These are phyloP conservation scores for Cosmia trapezina DNA, from an alignment of 2,888 invertebrate species.

Conservation along the genomic window DNA sequence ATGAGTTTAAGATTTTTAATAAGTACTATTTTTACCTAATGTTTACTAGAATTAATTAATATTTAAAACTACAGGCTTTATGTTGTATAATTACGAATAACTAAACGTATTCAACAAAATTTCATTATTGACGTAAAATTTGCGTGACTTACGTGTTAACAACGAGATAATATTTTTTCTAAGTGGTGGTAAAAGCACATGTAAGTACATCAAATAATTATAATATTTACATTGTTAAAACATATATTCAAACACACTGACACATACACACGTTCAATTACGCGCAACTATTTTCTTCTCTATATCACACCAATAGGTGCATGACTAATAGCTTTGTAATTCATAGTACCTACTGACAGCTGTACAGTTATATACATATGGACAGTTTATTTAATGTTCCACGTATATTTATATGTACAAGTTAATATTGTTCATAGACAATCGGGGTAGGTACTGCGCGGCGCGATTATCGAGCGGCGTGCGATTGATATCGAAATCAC, in stretches of 20 bases:
- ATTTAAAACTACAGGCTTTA: neutral
- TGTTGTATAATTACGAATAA: neutral
- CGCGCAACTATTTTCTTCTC: conserved; percentile 16
- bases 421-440: conserved; percentile 72
- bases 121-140: conserved; percentile 7
- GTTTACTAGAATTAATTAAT: neutral
- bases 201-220: conserved; percentile 31
- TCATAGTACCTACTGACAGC: conserved; percentile 64
- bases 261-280: conserved; percentile 58
- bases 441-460: conserved; percentile 68
- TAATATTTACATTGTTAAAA: conserved; percentile 44
- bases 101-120: neutral
- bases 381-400: conserved; percentile 65
- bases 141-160: conserved; percentile 32
- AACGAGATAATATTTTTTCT: conserved; percentile 11
- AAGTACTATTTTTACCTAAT: neutral
- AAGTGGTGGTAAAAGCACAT: conserved; percentile 6
- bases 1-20: neutral
- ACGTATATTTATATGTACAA: conserved; percentile 50
- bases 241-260: conserved; percentile 31
- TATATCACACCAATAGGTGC: conserved; percentile 62
- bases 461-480: conserved; percentile 69
- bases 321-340: conserved; percentile 68
- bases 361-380: conserved; percentile 58
- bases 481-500: conserved; percentile 79